A percentile compares a stretch with the other conserved stretches of the same genome.
These are phyloP conservation scores for Periophthalmus modestus DNA, from an alignment of 2,113 vertebrate species.

Conservation along the genomic window DNA sequence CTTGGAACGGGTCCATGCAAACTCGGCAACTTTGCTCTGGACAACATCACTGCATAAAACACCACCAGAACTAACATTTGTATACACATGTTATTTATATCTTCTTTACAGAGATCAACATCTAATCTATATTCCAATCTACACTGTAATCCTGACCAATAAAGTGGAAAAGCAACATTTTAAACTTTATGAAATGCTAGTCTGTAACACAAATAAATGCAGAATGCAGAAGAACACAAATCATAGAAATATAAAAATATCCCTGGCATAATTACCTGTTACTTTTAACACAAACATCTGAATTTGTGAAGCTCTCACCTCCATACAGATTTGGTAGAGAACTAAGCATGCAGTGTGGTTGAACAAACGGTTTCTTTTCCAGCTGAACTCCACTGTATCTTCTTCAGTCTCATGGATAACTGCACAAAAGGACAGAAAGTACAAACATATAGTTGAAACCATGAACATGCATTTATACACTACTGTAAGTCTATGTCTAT, in stretches of 20 bases:
- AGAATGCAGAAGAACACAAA: too few relatives aligned
- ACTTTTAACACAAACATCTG: not conserved
- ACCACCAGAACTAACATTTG: not conserved
- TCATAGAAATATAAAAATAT: too few relatives aligned
- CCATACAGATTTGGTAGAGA: slow-evolving; percentile 97
- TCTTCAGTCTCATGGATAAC: slow-evolving; percentile 89
- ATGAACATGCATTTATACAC: not conserved
- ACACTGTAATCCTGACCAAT: not conserved
- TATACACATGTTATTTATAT: not conserved
- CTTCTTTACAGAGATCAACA: not conserved
- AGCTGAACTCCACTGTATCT: slow-evolving; percentile 86
- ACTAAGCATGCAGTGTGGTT: slow-evolving; percentile 94
- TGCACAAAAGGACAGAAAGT: slow-evolving; percentile 51
- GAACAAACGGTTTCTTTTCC: slow-evolving; percentile 96
- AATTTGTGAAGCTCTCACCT: slow-evolving; percentile 75
- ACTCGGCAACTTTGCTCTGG: not conserved
- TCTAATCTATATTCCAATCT: not conserved
- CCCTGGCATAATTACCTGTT: too few relatives aligned
- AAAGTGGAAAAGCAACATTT: not conserved
- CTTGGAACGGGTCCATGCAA: not conserved
- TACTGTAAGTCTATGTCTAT: too few relatives aligned
- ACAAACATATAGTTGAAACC: not conserved
- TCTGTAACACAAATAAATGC: not conserved
- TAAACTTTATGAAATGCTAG: not conserved
- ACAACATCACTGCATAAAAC: slow-evolving; percentile 3